These are phyloP conservation scores for Physeter macrocephalus DNA, from an alignment of 2,113 vertebrate species.

Conservation along the genomic window DNA sequence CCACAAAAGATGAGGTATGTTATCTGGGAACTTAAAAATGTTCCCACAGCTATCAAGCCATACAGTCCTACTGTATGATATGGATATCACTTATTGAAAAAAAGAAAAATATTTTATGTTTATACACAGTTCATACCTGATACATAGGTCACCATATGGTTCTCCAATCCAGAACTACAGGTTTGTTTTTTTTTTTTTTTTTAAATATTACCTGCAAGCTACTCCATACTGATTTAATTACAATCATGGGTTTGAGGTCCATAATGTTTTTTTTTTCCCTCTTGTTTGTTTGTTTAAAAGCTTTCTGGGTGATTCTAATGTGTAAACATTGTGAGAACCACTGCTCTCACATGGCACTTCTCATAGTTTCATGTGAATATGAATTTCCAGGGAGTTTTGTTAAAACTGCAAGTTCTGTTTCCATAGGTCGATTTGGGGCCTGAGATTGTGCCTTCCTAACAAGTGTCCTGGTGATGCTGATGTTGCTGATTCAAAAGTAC, in stretches of 20 bases:
- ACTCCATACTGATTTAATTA: neutral
- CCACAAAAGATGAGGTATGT: neutral
- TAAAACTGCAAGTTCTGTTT: neutral
- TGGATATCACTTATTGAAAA: neutral
- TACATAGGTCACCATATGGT: neutral
- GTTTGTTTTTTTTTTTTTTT: too few species aligned
- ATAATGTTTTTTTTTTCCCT: neutral
- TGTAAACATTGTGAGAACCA: fast-evolving
- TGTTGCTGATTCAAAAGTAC: neutral
- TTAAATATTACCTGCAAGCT: neutral
- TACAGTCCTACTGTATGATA: neutral
- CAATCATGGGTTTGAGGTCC: neutral
- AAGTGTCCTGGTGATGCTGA: neutral
- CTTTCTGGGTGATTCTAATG: neutral
- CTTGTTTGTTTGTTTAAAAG: neutral
- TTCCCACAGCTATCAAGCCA: neutral
- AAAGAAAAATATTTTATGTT: neutral
- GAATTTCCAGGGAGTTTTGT: neutral
- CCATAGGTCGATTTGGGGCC: neutral
- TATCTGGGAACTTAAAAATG: neutral
- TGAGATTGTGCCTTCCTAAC: neutral
- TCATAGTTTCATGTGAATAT: neutral
- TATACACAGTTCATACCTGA: neutral
- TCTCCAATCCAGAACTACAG: neutral
- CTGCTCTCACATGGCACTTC: neutral